Percentiles rank a stretch among this genome's conserved stretches.
These are phyloP conservation scores for Drosophila kambysellisi DNA, from an alignment of 2,888 invertebrate genomes.

Conservation along the genomic window DNA sequence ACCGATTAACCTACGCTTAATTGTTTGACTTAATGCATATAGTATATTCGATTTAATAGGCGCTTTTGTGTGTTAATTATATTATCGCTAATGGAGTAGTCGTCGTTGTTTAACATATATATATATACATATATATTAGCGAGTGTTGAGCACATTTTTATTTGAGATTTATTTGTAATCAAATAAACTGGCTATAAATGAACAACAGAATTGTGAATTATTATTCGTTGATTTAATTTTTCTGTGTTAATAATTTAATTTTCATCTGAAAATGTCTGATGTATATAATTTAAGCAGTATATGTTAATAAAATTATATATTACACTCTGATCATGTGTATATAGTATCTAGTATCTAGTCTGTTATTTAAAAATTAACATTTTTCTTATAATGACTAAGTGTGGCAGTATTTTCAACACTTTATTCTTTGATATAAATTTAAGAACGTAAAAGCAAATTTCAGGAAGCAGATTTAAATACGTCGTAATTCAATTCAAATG, in stretches of 20 bases:
- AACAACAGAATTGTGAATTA: slow-evolving; percentile 28
- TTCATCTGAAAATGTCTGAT: neutral
- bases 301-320: neutral
- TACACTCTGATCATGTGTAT: neutral
- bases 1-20: slow-evolving; percentile 73
- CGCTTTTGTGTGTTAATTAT: slow-evolving; percentile 75
- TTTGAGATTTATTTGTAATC: neutral
- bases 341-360: neutral
- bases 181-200: slow-evolving; percentile 22
- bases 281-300: neutral
- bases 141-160: neutral
- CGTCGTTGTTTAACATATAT: slow-evolving; percentile 17
- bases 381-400: neutral
- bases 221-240: slow-evolving; percentile 4
- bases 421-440: neutral
- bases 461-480: neutral
- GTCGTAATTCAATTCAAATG: slow-evolving; percentile 6
- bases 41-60: slow-evolving; percentile 62
- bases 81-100: slow-evolving; percentile 70
- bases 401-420: neutral
- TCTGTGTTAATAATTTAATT: neutral
- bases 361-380: neutral
- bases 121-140: neutral
- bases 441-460: neutral
- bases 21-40: slow-evolving; percentile 60